Evolutionary conservation across 1,140 invertebrate genomes (phyloP).

Genomic region (Battus philenor): DNA sequence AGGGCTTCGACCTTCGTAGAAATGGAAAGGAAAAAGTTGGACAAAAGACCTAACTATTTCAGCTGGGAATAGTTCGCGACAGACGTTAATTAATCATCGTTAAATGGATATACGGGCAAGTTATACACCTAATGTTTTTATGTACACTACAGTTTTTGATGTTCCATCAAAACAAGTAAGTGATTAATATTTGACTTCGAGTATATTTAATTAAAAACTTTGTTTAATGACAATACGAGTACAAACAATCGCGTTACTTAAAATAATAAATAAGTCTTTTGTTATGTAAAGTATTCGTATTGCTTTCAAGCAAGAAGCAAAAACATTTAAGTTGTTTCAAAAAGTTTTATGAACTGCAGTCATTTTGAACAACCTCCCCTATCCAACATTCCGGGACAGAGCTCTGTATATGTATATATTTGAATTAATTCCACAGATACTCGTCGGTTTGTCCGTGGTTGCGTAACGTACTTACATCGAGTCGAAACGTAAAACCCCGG

Average conservation of each 20-base stretch:
- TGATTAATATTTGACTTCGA: too few relatives aligned
- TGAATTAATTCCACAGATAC: constrained; percentile 4
- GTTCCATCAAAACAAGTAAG: too few relatives aligned
- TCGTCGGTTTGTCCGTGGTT: not conserved
- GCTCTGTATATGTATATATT: constrained; percentile 4
- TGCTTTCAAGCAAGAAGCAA: too few relatives aligned
- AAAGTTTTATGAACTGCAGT: not conserved
- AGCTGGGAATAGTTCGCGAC: constrained; percentile 8
- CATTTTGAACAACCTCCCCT: not conserved
- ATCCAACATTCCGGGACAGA: not conserved
- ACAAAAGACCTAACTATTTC: constrained; percentile 1
- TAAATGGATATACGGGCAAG: too few relatives aligned
- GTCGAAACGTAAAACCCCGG: constrained; percentile 6
- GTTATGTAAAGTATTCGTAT: too few relatives aligned
- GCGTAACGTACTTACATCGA: not conserved
- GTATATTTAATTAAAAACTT: too few relatives aligned
- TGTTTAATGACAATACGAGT: too few relatives aligned
- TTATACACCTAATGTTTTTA: too few relatives aligned
- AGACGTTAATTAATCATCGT: constrained; percentile 9
- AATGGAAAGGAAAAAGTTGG: not conserved
- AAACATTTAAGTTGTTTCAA: too few relatives aligned
- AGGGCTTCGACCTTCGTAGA: not conserved
- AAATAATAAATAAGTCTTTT: too few relatives aligned
- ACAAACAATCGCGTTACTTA: too few relatives aligned
- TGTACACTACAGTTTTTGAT: too few relatives aligned